Evolutionary conservation across 2,888 invertebrate genomes (phyloP), one percentile per base, ranked within the genome.

Genomic region (Orthosia gothica): DNA sequence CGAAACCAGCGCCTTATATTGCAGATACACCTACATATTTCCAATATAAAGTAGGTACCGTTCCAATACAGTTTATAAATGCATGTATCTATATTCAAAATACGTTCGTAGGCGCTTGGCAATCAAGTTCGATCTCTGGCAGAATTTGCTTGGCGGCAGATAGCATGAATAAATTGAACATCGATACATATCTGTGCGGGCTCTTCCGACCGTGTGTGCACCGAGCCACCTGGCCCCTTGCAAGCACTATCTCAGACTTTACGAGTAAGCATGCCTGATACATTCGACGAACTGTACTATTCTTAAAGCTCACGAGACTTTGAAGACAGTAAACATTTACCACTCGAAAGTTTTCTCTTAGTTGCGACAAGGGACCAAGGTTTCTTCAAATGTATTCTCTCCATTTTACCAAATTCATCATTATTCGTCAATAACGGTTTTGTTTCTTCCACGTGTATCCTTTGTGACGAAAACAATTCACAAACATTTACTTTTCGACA

Each of bases 121-220:
- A 87, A 88, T 85, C 82, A 78, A 74, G 74, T 86, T 80, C 78
- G 83, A 84, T 81, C 80, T 81, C 82, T 79, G 70, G 75, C 78
- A 80, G 74, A 83, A 88, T 87, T 85, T 82, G 87, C 85, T 89
- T 84, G 82, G 81, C 80, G 79, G n/a, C n/a, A 81, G 86, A 88
- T 86, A 82, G 78, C 84, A 87, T 88, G 89, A 90, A 92, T 92
- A 92, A 89, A 91, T 89, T 88, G 89, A 86, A 84, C 84, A 80
- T 81, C 87, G 87, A 89, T 90, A 90, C 82, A 87, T 88, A 88
- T 85, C 74, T 76, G 77, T 79, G 81, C 69, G 63, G 78, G 79
- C 40, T 57, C 73, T 50, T 50, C 63, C 73, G 26, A 50, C 23
- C 71, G 75, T 40, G 32, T 64, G 62, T 79, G 61, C 74, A 74